Evolutionary conservation across 2,113 vertebrate species (phyloP).

Genomic region (Cichladusa arquata): DNA sequence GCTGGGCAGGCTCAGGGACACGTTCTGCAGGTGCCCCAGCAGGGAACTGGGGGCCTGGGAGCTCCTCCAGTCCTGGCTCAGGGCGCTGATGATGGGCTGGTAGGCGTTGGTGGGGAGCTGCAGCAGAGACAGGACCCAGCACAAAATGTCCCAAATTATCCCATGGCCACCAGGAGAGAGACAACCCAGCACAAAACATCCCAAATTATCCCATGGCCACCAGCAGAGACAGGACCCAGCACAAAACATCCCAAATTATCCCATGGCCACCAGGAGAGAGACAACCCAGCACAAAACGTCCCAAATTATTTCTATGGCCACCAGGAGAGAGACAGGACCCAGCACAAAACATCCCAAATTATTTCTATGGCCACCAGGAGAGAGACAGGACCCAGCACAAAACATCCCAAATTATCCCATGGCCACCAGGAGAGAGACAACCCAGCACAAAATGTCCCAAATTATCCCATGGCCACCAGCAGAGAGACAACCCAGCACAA

Average conservation of each 20-base stretch:
- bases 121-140: background rate
- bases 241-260: too few species aligned
- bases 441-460: background rate
- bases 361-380: background rate
- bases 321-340: background rate
- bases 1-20: constrained; percentile 75
- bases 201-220: background rate
- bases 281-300: background rate
- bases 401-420: background rate
- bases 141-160: rapidly evolving
- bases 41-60: background rate
- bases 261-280: background rate
- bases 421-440: too few species aligned
- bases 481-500: background rate
- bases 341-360: background rate
- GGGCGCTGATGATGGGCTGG: constrained; percentile 59
- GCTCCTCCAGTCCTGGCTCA: constrained; percentile 13
- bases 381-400: background rate
- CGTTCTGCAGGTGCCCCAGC: constrained; percentile 70
- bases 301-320: background rate
- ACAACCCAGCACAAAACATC: background rate
- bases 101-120: constrained; percentile 74
- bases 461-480: background rate
- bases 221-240: too few species aligned
- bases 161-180: background rate